A percentile compares a stretch with the other conserved stretches of the same genome.
Evolutionary conservation across 2,888 invertebrate species (phyloP).

Genomic region (Rhagophthalmus giganteus): DNA sequence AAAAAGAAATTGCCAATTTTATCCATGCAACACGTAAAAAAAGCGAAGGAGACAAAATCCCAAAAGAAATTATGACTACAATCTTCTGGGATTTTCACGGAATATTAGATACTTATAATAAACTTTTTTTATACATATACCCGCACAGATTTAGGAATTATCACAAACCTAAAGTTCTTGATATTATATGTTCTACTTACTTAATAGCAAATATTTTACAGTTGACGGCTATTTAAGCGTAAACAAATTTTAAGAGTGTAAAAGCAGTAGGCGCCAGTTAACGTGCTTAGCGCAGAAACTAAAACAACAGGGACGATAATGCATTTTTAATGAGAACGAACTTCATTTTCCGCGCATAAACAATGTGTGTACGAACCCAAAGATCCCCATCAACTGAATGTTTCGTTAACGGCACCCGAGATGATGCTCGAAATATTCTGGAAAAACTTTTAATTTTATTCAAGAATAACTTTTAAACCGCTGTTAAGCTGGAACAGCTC

Average conservation of each 20-base stretch:
- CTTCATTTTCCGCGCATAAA: slow-evolving; percentile 19
- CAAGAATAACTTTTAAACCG: slow-evolving; percentile 39
- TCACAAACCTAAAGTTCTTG: no score
- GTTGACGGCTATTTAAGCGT: neutral
- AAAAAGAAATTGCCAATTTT: no score
- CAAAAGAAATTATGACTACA: no score
- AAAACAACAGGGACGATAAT: neutral
- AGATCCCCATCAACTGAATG: slow-evolving; percentile 10
- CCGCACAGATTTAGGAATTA: no score
- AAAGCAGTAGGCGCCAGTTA: neutral
- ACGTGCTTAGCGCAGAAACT: neutral
- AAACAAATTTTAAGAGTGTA: neutral
- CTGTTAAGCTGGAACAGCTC: slow-evolving; percentile 34
- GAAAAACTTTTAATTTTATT: slow-evolving; percentile 45
- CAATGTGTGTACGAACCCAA: slow-evolving; percentile 9
- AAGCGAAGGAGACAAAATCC: no score
- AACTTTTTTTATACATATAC: no score
- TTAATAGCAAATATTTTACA: neutral
- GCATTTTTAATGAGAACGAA: slow-evolving; percentile 11
- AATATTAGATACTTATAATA: no score
- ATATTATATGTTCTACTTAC: no score
- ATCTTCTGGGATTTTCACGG: no score
- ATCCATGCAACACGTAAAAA: no score
- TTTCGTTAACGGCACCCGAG: slow-evolving; percentile 9
- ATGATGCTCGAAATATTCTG: slow-evolving; percentile 9